These are phyloP conservation scores for Rhincodon typus DNA, from an alignment of 2,797 vertebrate species.

Conservation along the genomic window DNA sequence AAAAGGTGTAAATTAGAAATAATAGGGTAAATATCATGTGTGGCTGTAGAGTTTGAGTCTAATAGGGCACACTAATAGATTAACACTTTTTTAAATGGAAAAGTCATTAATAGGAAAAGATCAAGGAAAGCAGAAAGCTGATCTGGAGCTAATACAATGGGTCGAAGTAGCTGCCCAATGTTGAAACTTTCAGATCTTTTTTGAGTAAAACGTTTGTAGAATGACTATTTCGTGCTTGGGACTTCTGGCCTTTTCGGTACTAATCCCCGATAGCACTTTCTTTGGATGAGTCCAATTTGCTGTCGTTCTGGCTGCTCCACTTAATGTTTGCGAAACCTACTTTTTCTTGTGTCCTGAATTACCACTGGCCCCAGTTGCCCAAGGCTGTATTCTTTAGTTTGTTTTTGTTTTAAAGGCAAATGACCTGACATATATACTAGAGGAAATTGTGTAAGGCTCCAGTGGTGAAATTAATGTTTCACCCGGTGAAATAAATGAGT, in stretches of 20 bases:
- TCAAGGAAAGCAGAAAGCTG: neutral
- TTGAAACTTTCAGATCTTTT: neutral
- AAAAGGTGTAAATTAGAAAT: neutral
- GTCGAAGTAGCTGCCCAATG: neutral
- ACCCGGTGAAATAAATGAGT: neutral
- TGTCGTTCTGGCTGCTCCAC: neutral
- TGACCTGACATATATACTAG: neutral
- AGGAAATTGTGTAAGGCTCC: conserved; percentile 16
- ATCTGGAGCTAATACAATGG: neutral
- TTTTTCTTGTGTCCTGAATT: neutral
- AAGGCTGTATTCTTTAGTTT: neutral
- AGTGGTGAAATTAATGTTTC: conserved; percentile 15
- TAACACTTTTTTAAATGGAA: neutral
- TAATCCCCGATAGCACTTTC: neutral
- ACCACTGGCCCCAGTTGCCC: neutral
- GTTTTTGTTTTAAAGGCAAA: conserved; percentile 15
- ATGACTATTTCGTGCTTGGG: neutral
- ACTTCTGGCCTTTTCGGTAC: neutral
- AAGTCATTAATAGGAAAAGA: neutral
- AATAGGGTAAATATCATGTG: neutral
- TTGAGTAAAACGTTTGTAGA: neutral
- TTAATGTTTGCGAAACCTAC: neutral
- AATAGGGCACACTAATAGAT: neutral
- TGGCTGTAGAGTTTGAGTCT: neutral
- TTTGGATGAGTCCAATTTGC: neutral